These are phyloP conservation scores for Drosophila persimilis DNA, from an alignment of 1,140 invertebrate species.

Conservation along the genomic window DNA sequence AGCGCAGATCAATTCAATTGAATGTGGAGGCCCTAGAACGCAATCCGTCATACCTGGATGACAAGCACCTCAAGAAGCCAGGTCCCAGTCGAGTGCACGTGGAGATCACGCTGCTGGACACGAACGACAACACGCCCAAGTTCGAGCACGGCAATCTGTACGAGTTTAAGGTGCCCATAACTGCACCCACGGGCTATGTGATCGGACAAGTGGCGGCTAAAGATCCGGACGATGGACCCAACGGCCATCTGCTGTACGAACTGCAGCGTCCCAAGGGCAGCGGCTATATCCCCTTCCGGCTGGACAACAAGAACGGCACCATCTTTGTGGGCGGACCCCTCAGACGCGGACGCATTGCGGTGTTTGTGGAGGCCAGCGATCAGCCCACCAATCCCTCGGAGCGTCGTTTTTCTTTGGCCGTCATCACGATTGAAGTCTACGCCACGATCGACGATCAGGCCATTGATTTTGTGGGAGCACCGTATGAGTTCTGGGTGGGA, in stretches of 20 bases:
- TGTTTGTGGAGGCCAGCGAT: constrained; percentile 92
- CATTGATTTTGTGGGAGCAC: constrained; percentile 93
- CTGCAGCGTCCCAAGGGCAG: constrained; percentile 87
- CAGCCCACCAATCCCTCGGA: constrained; percentile 91
- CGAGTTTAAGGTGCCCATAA: constrained; percentile 88
- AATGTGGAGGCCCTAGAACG: constrained; percentile 89
- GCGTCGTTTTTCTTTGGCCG: constrained; percentile 90
- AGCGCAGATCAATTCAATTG: constrained; percentile 87
- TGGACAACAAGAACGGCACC: constrained; percentile 88
- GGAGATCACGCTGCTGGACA: constrained; percentile 91
- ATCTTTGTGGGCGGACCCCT: constrained; percentile 88
- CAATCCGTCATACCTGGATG: constrained; percentile 75
- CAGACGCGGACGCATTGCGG: constrained; percentile 87
- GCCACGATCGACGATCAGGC: constrained; percentile 85
- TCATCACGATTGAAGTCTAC: constrained; percentile 89
- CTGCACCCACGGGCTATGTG: constrained; percentile 87
- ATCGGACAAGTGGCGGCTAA: constrained; percentile 89
- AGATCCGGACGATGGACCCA: constrained; percentile 91
- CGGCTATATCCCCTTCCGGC: constrained; percentile 87
- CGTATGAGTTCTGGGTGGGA: constrained; percentile 95
- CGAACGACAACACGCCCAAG: constrained; percentile 93
- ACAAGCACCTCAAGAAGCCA: constrained; percentile 66
- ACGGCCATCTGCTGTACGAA: constrained; percentile 91
- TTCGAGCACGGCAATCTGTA: constrained; percentile 93
- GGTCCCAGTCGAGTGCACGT: constrained; percentile 87